Percentiles rank a stretch among this genome's conserved stretches.
These are phyloP conservation scores for Hypothenemus hampei DNA, from an alignment of 1,140 invertebrate genomes.

Conservation along the genomic window DNA sequence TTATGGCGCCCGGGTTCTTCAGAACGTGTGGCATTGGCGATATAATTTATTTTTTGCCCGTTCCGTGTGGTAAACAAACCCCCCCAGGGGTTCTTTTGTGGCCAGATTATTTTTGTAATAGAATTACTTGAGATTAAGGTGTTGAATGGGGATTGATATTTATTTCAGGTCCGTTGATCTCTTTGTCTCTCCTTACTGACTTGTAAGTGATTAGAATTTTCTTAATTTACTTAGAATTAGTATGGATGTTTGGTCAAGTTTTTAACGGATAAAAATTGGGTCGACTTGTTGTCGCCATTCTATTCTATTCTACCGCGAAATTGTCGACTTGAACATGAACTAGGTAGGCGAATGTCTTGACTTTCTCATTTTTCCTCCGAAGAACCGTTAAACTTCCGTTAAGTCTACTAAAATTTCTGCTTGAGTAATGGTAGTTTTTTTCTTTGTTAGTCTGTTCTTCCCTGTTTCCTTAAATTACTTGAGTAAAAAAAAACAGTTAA, in stretches of 20 bases:
- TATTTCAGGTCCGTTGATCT: too few relatives aligned
- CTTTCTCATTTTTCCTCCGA: conserved; percentile 8
- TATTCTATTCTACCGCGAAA: too few relatives aligned
- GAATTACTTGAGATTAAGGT: conserved; percentile 4
- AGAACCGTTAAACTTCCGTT: conserved; percentile 7
- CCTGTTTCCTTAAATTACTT: background rate
- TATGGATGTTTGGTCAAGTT: too few relatives aligned
- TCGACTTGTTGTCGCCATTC: too few relatives aligned
- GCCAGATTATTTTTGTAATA: background rate
- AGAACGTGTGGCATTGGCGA: conserved; percentile 9
- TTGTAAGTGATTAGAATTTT: too few relatives aligned
- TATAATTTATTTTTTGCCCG: conserved; percentile 21
- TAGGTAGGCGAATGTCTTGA: background rate
- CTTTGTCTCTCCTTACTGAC: too few relatives aligned
- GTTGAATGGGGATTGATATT: background rate
- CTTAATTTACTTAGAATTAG: too few relatives aligned
- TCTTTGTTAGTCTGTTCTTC: background rate
- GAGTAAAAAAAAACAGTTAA: background rate
- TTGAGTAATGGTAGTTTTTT: conserved; percentile 1
- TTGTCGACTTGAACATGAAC: too few relatives aligned
- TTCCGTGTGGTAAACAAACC: conserved; percentile 4
- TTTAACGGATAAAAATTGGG: too few relatives aligned
- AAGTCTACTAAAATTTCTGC: conserved; percentile 8
- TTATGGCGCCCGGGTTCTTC: conserved; percentile 10
- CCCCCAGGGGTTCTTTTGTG: conserved; percentile 9